Evolutionary conservation across 2,888 invertebrate species (phyloP).

Genomic region (Caenorhabditis uteleia): DNA sequence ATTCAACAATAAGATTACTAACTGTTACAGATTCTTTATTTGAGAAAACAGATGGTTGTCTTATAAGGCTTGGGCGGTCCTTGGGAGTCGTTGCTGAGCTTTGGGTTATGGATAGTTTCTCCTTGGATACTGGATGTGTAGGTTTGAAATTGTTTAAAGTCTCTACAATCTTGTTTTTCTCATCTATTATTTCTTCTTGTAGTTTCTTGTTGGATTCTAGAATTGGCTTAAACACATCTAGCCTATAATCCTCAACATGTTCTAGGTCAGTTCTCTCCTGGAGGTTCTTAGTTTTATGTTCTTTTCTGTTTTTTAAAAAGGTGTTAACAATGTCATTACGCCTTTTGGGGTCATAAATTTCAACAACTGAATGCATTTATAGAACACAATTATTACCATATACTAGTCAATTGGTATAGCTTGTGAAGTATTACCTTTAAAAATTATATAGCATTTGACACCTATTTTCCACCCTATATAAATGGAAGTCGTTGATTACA

Average conservation of each 20-base stretch:
- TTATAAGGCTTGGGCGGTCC: too few relatives aligned
- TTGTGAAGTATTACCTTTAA: too few relatives aligned
- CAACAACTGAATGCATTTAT: conserved; percentile 6
- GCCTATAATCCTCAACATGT: conserved; percentile 47
- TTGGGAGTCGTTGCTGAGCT: too few relatives aligned
- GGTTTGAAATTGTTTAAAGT: conserved; percentile 27
- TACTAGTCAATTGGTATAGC: too few relatives aligned
- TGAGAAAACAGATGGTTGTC: too few relatives aligned
- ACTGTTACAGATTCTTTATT: too few relatives aligned
- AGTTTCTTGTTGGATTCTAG: conserved; percentile 50
- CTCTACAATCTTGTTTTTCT: conserved; percentile 51
- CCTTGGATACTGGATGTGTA: too few relatives aligned
- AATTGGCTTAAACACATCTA: conserved; percentile 53
- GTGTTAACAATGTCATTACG: conserved; percentile 40
- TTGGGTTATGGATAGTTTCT: too few relatives aligned
- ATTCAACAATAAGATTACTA: conserved; percentile 39
- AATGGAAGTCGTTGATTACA: too few relatives aligned
- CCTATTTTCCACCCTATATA: too few relatives aligned
- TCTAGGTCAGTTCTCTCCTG: conserved; percentile 36
- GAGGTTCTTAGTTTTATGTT: conserved; percentile 38
- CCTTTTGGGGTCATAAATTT: conserved; percentile 47
- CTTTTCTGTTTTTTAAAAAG: conserved; percentile 40
- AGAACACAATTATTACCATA: too few relatives aligned
- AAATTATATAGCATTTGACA: too few relatives aligned
- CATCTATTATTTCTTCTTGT: conserved; percentile 53